Evolutionary conservation across 2,888 invertebrate species (phyloP).

Genomic region (Lasioglossum malachurum): DNA sequence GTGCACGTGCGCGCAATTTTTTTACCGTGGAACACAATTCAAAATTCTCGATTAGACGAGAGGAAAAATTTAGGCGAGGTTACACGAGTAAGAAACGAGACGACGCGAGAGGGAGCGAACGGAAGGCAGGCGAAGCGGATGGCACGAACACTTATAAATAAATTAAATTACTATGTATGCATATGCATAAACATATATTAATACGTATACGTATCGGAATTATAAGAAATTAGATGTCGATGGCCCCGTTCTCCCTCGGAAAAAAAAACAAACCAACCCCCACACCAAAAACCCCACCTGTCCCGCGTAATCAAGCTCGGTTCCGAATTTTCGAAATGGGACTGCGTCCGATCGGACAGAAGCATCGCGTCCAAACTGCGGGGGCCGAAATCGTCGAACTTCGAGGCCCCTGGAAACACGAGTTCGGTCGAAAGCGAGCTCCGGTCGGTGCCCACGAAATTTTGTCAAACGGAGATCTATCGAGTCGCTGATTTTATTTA

Average conservation of each 20-base stretch:
- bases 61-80: background rate
- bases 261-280: background rate
- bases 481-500: background rate
- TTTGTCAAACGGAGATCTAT: background rate
- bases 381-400: conserved; percentile 59
- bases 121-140: conserved; percentile 37
- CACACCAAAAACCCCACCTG: conserved; percentile 7
- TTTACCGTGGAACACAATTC: background rate
- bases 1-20: background rate
- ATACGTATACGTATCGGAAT: conserved; percentile 82
- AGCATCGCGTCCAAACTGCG: conserved; percentile 35
- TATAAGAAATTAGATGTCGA: conserved; percentile 81
- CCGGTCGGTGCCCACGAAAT: conserved; percentile 38
- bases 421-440: conserved; percentile 63
- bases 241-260: conserved; percentile 68
- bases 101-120: conserved; percentile 35
- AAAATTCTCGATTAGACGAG: background rate
- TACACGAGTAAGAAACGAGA: background rate
- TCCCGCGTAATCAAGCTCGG: conserved; percentile 51
- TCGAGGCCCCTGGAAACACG: conserved; percentile 41
- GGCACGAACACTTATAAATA: conserved; percentile 73
- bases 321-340: conserved; percentile 42
- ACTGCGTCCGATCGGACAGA: conserved; percentile 31
- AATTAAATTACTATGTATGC: conserved; percentile 81
- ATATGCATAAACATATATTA: conserved; percentile 81